phyloP scores from a whole-genome alignment of 2,113 vertebrate species.

The Eulemur macaco region DNA sequence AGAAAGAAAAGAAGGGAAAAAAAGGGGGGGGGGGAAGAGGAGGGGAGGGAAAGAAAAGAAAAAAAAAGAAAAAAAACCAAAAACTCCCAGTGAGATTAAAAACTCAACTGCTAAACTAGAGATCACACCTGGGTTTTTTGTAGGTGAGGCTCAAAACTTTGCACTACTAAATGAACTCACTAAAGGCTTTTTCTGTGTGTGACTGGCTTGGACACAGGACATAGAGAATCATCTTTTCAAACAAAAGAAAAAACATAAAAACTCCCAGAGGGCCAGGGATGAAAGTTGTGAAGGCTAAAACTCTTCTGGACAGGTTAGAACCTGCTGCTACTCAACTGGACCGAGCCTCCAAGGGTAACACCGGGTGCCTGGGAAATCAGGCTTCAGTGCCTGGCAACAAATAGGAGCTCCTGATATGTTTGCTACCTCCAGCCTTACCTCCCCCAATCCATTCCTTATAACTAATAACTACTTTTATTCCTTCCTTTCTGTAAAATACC shows the following conservation, averaged over 20 bases:
- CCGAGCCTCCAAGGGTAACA: neutral
- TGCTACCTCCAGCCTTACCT: neutral
- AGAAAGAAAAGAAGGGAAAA: neutral
- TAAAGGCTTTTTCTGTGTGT: neutral
- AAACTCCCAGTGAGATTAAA: neutral
- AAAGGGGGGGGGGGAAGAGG: too few species aligned
- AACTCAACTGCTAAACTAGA: neutral
- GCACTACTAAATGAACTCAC: neutral
- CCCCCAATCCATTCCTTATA: neutral
- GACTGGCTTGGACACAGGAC: neutral
- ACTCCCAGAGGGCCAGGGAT: neutral
- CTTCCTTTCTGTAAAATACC: neutral
- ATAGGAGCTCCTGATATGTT: neutral
- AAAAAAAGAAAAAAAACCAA: neutral
- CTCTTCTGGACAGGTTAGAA: neutral
- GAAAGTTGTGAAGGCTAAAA: neutral
- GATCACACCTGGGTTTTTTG: neutral
- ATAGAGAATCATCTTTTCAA: neutral
- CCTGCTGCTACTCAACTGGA: neutral
- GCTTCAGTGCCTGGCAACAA: neutral
- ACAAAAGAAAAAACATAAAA: neutral
- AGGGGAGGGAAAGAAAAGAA: too few species aligned
- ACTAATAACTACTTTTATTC: neutral
- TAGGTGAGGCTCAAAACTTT: neutral
- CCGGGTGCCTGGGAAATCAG: neutral